Percentiles rank a stretch among this genome's conserved stretches.
Conservation (phyloP, 2,888 invertebrate genomes). For the Plebejus melissa region DNA sequence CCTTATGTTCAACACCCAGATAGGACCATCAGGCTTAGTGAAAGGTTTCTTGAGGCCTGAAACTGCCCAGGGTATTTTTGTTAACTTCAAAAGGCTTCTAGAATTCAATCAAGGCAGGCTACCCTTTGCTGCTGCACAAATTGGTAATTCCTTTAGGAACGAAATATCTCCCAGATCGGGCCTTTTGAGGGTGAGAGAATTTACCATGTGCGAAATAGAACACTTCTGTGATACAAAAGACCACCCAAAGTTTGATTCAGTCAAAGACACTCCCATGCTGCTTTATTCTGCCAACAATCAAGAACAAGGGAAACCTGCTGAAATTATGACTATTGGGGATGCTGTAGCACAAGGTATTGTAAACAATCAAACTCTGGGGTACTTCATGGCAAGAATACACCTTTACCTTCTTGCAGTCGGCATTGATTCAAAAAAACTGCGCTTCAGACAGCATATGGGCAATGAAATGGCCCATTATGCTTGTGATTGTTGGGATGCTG, state of each 20-base stretch:
- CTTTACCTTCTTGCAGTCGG: conserved; percentile 93
- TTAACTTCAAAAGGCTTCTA: conserved; percentile 97
- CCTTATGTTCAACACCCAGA: conserved; percentile 98
- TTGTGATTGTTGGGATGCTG: conserved; percentile 99
- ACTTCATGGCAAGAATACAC: conserved; percentile 98
- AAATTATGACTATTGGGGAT: conserved; percentile 87
- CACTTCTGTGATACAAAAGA: conserved; percentile 98
- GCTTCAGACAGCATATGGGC: conserved; percentile 98
- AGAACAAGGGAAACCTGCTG: conserved; percentile 96
- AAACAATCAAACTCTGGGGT: conserved; percentile 97
- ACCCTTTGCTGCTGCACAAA: conserved; percentile 99
- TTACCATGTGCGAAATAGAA: conserved; percentile 99
- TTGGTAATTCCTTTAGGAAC: conserved; percentile 98
- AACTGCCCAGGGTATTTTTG: conserved; percentile 99
- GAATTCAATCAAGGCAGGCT: conserved; percentile 98
- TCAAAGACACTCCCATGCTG: conserved; percentile 86
- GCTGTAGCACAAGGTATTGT: conserved; percentile 93
- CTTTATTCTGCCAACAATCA: conserved; percentile 98
- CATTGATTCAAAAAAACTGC: conserved; percentile 88
- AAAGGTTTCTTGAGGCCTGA: conserved; percentile 98
- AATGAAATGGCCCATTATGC: conserved; percentile 99
- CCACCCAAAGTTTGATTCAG: conserved; percentile 92
- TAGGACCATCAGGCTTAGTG: conserved; percentile 96
- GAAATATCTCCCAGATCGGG: conserved; percentile 99
- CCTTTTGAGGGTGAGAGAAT: conserved; percentile 96